Evolutionary conservation across 2,113 vertebrate species (phyloP).

Genomic region (Alligator mississippiensis): DNA sequence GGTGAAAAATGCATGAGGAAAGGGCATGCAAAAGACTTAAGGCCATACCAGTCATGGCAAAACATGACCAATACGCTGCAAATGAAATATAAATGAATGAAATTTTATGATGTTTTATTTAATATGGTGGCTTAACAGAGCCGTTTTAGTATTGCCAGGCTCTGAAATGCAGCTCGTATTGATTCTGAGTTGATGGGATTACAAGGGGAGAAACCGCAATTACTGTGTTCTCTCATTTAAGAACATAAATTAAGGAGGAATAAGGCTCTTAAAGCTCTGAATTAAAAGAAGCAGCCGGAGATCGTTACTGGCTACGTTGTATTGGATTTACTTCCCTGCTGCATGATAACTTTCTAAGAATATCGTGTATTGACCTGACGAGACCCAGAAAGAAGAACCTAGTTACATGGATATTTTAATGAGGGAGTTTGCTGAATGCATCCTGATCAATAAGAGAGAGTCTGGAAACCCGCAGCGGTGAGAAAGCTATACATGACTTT

Average conservation of each 20-base stretch:
- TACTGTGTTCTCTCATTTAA: constrained; percentile 56
- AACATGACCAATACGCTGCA: not conserved
- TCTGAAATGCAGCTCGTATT: constrained; percentile 50
- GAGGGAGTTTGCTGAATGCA: constrained; percentile 26
- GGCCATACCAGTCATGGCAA: not conserved
- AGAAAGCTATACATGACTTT: not conserved
- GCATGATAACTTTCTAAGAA: constrained; percentile 17
- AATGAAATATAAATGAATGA: constrained; percentile 20
- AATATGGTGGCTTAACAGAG: constrained; percentile 22
- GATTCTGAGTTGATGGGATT: constrained; percentile 62
- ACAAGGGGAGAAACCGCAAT: constrained; percentile 46
- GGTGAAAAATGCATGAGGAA: not conserved
- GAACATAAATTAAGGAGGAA: constrained; percentile 63
- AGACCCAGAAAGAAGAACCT: constrained; percentile 17
- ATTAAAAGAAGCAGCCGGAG: constrained; percentile 35
- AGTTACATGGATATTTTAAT: not conserved
- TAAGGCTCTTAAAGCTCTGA: constrained; percentile 46
- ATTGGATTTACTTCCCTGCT: constrained; percentile 45
- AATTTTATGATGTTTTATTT: constrained; percentile 54
- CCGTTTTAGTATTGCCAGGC: constrained; percentile 18
- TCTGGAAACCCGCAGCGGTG: constrained; percentile 21
- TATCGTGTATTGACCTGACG: constrained; percentile 20
- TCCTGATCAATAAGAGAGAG: not conserved
- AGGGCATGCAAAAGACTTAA: not conserved
- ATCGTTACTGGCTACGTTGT: constrained; percentile 15